Evolutionary conservation across 2,797 vertebrate species (phyloP), one percentile per base, ranked within the genome.

Genomic region (Cynodonichthys magdalenae): DNA sequence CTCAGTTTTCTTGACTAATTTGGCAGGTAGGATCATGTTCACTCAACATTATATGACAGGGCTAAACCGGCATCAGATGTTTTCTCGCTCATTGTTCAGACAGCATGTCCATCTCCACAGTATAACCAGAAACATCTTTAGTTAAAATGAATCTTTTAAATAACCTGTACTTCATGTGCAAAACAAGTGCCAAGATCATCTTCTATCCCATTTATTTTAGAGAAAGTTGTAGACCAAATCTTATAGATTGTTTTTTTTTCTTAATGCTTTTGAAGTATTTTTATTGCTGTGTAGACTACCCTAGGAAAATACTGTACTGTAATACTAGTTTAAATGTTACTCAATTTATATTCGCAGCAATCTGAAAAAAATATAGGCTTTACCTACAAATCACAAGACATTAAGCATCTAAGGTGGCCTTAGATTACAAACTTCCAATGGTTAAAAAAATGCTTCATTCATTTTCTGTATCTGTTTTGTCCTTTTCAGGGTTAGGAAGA

Each of bases 1-100:
- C 70, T 79, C 71, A 67, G 11, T 77, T 82, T 85, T 82, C 71
- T 61, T 64, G 71, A 82, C 71, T 87, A 87, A 87, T 85, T 85
- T 85, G 81, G 71, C 70, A 72, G 75, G 62, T 55, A 77, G 71
- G 76, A 82, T 66, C 79, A 74, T 84, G 75, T 83, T 73, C 2
- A 53, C 68, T 82, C 45, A 20, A 78, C 75, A 70, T 74, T 74
- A 83, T 79, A 83, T 77, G 80, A 84, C 81, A 83, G 78, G 84
- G 81, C 85, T 85, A 66, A 79, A 69, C 70, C 79, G 80, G 52
- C 42, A 69, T 59, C 73, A 66, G 69, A 69, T n/a, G 50, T 78
- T 84, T 81, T 48, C 57, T 66, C 4, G 15, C 73, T 82, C 71
- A 68, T 36, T 73, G 75, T 78, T 82, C 59, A 59, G 48, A 50